phyloP scores from a whole-genome alignment of 2,113 vertebrate genomes.

The Oryzias curvinotus region DNA sequence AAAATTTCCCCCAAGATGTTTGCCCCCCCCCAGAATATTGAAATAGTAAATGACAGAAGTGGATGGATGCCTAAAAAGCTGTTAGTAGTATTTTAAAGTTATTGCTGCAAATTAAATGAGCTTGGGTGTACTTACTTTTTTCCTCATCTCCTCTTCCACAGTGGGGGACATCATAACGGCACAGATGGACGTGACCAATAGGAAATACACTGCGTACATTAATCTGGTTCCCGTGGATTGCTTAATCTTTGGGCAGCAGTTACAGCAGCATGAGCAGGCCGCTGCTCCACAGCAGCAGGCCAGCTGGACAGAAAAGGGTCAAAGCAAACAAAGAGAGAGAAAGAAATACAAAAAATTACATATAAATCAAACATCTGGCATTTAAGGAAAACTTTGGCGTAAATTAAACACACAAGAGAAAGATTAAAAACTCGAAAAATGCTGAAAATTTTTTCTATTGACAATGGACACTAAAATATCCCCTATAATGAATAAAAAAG shows the following conservation, averaged over 20 bases:
- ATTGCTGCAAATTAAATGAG: not conserved
- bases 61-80: not conserved
- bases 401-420: not conserved
- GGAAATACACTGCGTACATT: constrained; percentile 95
- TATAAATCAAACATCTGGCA: constrained; percentile 2
- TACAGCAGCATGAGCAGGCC: constrained; percentile 89
- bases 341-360: constrained; percentile 7
- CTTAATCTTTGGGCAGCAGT: constrained; percentile 92
- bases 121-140: constrained; percentile 78
- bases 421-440: too few relatives aligned
- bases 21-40: too few relatives aligned
- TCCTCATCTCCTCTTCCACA: constrained; percentile 78
- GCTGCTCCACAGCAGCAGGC: constrained; percentile 94
- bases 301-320: constrained; percentile 77
- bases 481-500: too few relatives aligned
- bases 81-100: not conserved
- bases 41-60: too few relatives aligned
- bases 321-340: constrained; percentile 4
- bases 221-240: constrained; percentile 93
- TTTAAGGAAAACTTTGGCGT: not conserved
- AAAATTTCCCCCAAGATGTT: too few relatives aligned
- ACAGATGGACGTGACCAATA: constrained; percentile 87
- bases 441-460: too few relatives aligned
- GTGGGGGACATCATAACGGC: constrained; percentile 94
- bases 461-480: too few relatives aligned